Evolutionary conservation across 2,113 vertebrate genomes (phyloP), one percentile per base, ranked within the genome.

Genomic region (Conger conger): DNA sequence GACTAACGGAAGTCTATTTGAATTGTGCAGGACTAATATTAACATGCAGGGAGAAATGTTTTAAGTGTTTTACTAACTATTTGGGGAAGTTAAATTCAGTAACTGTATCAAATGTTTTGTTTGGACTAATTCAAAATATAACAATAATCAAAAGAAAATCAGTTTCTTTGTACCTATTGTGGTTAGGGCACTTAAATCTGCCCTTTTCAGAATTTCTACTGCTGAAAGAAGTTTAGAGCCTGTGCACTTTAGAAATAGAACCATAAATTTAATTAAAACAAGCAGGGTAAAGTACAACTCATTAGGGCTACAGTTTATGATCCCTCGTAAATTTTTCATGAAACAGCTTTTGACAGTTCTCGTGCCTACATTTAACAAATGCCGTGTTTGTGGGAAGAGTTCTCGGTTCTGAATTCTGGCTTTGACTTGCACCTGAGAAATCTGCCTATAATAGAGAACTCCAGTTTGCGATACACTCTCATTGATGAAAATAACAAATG

Each of bases 1-100:
- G 38, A 53, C 85, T 84, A 82, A 79, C 23, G 83, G 45, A 82
- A 83, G 30, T 83, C 23, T 45, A 79, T 68, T 42, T 68, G 78
- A 79, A 27, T n/a, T 81, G 83, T 82, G 79, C 76, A 73, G n/a
- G 68, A 57, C 5, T 57, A 79, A 53, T 30, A 37, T 80, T 68
- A 84, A 30, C 35, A 42, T 53, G 81, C 33, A 79, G 54, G 27
- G 76, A n/a, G 30, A 40, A 79, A 37, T 33, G 77, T 6, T 57
- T n/a, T 42, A 63, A 40, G 23, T 63, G 37, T 78, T 57, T 38
- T 23, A 78, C 37, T 38, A 20, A 38, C 76, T 30, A 18, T 78
- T 16, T 78, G 35, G 37, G 30, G 73, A 37, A 17, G 37, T 36
- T 36, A 17, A 36, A 40, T 11, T 50, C 27, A 50, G 63, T 82